phyloP scores from a whole-genome alignment of 2,888 invertebrate species.

The Copidosoma aretas region DNA sequence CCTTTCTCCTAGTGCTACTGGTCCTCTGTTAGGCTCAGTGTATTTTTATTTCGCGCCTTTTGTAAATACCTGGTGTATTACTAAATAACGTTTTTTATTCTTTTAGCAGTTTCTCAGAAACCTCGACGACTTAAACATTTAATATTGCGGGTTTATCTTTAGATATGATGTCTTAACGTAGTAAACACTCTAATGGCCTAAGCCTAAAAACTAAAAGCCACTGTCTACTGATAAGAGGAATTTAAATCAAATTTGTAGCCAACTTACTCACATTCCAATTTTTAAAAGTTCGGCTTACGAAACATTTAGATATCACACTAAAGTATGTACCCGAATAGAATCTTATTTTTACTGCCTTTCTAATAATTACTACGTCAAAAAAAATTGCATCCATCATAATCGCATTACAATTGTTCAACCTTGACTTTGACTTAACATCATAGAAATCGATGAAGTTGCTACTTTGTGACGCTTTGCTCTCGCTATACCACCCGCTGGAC shows the following conservation, averaged over 20 bases:
- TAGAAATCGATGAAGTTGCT: conserved; percentile 27
- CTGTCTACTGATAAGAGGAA: conserved; percentile 28
- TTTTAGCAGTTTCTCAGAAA: conserved; percentile 9
- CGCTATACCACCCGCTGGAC: conserved; percentile 11
- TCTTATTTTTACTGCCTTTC: conserved; percentile 33
- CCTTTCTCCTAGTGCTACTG: conserved; percentile 21
- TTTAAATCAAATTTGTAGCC: conserved; percentile 25
- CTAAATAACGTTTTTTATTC: conserved; percentile 30
- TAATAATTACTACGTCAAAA: conserved; percentile 21
- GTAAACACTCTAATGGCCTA: conserved; percentile 33
- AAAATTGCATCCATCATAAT: conserved; percentile 25
- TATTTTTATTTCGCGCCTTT: conserved; percentile 33
- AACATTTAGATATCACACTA: conserved; percentile 31
- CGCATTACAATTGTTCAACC: conserved; percentile 18
- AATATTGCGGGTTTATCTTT: conserved; percentile 6
- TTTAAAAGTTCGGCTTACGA: conserved; percentile 19
- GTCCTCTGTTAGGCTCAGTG: conserved; percentile 31
- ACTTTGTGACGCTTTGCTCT: background rate
- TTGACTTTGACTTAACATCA: conserved; percentile 15
- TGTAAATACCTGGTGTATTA: conserved; percentile 26
- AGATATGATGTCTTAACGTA: background rate
- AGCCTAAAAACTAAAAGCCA: conserved; percentile 24
- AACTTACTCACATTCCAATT: conserved; percentile 18
- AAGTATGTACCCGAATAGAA: conserved; percentile 38
- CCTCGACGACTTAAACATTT: conserved; percentile 17